These are phyloP conservation scores for Delichon dasypus DNA, from an alignment of 2,797 vertebrate genomes.

Conservation along the genomic window DNA sequence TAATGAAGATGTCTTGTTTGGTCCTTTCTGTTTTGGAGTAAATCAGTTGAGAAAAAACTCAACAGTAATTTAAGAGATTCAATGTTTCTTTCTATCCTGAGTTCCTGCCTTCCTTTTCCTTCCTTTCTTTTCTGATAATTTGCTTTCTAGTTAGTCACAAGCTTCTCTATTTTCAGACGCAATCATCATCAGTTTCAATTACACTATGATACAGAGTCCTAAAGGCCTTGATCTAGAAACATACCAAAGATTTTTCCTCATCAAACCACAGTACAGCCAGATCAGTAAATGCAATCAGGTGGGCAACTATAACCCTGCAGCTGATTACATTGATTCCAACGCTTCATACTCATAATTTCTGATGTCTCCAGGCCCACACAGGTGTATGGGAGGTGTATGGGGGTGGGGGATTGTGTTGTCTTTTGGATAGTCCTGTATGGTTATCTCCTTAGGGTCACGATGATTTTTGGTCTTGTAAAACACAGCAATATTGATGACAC, in stretches of 20 bases:
- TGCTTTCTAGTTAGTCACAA: neutral
- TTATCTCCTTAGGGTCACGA: neutral
- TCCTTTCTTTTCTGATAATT: neutral
- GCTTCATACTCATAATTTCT: neutral
- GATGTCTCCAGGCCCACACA: neutral
- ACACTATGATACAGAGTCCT: neutral
- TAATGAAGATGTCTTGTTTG: neutral
- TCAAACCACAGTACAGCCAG: neutral
- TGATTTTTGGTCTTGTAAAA: neutral
- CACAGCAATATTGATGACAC: neutral
- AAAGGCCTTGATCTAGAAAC: neutral
- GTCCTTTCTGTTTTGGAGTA: neutral
- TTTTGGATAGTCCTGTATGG: neutral
- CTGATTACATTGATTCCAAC: neutral
- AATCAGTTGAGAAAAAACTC: neutral
- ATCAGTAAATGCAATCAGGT: neutral
- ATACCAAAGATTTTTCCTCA: neutral
- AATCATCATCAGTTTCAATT: neutral
- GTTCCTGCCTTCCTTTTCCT: neutral
- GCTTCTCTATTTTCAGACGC: neutral
- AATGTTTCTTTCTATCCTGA: neutral
- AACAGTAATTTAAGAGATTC: neutral
- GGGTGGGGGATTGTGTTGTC: neutral
- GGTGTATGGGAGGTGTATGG: neutral
- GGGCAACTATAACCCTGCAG: neutral